phyloP scores from a whole-genome alignment of 1,140 invertebrate species.

The Brachionus calyciflorus region DNA sequence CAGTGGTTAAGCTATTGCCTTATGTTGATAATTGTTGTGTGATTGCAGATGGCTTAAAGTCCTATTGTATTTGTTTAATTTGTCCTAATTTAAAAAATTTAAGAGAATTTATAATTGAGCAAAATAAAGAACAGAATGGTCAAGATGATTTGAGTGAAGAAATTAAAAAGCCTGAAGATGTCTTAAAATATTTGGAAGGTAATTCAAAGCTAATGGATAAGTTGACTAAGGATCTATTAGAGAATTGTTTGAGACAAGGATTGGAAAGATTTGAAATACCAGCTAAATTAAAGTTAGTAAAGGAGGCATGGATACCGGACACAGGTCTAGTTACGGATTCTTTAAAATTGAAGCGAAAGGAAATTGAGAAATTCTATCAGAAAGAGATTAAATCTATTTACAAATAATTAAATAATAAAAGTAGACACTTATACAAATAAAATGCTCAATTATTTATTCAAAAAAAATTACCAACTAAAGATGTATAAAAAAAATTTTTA shows the following conservation, averaged over 20 bases:
- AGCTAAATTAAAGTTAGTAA: slow-evolving; percentile 79
- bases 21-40: slow-evolving; percentile 43
- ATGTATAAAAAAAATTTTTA: background rate
- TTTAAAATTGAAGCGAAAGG: slow-evolving; percentile 81
- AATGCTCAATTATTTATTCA: background rate
- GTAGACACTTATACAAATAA: background rate
- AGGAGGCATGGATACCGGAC: slow-evolving; percentile 91
- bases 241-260: slow-evolving; percentile 50
- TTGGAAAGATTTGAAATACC: slow-evolving; percentile 84
- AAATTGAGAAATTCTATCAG: slow-evolving; percentile 17
- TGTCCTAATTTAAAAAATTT: slow-evolving; percentile 27
- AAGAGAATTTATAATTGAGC: background rate
- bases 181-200: slow-evolving; percentile 4
- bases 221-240: background rate
- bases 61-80: slow-evolving; percentile 2
- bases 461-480: background rate
- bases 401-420: background rate
- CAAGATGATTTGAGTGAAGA: background rate
- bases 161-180: background rate
- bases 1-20: background rate
- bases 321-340: slow-evolving; percentile 91
- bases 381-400: slow-evolving; percentile 37
- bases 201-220: slow-evolving; percentile 3
- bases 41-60: background rate
- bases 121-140: background rate